phyloP scores from a whole-genome alignment of 30 jellyfish, hydroid and myxozoan species.

The Aurelia sp. region DNA sequence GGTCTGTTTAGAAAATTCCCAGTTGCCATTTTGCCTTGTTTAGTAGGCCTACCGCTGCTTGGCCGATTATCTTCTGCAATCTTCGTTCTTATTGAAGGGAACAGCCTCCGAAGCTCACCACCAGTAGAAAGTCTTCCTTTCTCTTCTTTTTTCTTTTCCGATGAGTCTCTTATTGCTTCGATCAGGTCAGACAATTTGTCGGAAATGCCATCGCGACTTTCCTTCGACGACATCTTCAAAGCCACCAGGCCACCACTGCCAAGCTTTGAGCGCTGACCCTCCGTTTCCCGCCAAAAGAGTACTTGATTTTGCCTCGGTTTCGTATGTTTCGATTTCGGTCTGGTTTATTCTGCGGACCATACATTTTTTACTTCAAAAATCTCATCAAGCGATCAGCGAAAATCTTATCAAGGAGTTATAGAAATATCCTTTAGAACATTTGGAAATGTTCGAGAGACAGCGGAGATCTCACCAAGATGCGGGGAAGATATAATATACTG shows the following conservation, averaged over 20 bases:
- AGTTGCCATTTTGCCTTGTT: background rate
- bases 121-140: slow-evolving; percentile 3
- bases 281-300: background rate
- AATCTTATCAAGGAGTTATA: slow-evolving; percentile 6
- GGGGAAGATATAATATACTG: too few relatives aligned
- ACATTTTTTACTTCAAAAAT: background rate
- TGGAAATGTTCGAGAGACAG: too few relatives aligned
- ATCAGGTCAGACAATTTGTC: slow-evolving; percentile 10
- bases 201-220: slow-evolving; percentile 2
- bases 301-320: background rate
- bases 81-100: background rate
- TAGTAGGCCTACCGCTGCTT: too few relatives aligned
- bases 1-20: too few relatives aligned
- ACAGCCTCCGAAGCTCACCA: background rate
- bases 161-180: slow-evolving; percentile 1
- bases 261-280: background rate
- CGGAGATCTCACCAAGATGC: too few relatives aligned
- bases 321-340: background rate
- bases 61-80: slow-evolving; percentile 9
- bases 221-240: background rate
- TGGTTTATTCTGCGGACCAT: background rate
- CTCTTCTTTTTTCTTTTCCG: slow-evolving; percentile 5
- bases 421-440: background rate
- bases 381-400: slow-evolving; percentile 24
- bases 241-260: too few relatives aligned